These are phyloP conservation scores for Notospermus geniculatus DNA, from an alignment of 1,140 invertebrate genomes.

Conservation along the genomic window DNA sequence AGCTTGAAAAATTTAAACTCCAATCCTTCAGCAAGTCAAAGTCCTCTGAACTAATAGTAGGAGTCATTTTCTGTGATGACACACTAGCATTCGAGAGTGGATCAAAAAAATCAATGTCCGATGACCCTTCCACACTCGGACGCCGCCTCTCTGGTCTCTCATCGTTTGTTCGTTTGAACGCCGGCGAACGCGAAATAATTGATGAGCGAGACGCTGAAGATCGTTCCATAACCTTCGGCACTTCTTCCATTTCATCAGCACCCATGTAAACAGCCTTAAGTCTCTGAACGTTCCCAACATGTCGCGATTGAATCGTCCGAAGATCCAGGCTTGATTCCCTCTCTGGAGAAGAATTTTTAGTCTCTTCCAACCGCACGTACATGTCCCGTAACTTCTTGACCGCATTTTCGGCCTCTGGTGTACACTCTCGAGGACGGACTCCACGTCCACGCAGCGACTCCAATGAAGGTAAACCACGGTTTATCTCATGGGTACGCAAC, in stretches of 20 bases:
- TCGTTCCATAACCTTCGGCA: background rate
- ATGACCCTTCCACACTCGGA: background rate
- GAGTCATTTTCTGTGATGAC: background rate
- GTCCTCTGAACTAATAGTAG: background rate
- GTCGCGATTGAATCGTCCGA: background rate
- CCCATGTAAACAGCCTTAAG: background rate
- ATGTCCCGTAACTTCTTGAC: too few species aligned
- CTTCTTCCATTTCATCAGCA: too few species aligned
- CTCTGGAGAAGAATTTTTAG: background rate
- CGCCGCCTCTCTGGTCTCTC: background rate
- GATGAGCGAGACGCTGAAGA: background rate
- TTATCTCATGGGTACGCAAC: background rate
- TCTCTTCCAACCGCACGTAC: background rate
- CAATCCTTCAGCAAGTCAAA: background rate
- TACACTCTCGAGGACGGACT: background rate
- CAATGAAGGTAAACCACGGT: background rate
- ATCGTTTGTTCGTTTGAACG: conserved; percentile 3
- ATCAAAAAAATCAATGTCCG: background rate
- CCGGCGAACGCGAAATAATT: background rate
- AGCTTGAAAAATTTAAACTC: conserved; percentile 6
- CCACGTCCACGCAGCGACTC: background rate
- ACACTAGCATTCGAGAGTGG: background rate
- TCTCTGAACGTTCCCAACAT: background rate
- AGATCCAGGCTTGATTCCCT: background rate
- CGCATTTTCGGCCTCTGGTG: too few species aligned